Percentiles rank a stretch among this genome's conserved stretches.
Conservation (phyloP, 1,140 invertebrate genomes). For the Megalopta genalis region DNA sequence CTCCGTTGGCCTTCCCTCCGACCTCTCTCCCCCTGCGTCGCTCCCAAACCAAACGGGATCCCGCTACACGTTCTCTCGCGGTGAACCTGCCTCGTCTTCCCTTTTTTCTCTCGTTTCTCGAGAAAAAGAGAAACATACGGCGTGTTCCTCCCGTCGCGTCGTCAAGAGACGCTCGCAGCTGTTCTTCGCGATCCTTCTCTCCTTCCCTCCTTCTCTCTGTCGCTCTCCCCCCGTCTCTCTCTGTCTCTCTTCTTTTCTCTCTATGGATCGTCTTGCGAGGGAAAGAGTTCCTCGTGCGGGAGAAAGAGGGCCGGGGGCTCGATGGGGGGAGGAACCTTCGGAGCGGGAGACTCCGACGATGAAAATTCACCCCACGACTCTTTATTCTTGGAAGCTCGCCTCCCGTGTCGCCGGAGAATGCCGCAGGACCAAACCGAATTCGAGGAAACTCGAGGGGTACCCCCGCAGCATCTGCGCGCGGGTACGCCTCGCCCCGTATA, state of each 20-base stretch:
- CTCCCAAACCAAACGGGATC: conserved; percentile 1
- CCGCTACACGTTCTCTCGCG: conserved; percentile 31
- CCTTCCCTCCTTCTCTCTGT: not conserved
- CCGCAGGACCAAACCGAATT: conserved; percentile 40
- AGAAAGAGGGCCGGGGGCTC: not conserved
- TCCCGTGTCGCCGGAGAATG: conserved; percentile 48
- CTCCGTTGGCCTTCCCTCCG: not conserved
- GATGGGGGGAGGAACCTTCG: not conserved
- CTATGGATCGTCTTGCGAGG: conserved; percentile 2
- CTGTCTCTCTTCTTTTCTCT: no score
- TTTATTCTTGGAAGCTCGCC: conserved; percentile 69
- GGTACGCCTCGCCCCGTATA: conserved; percentile 39
- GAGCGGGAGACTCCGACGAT: conserved; percentile 35
- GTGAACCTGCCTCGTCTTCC: conserved; percentile 34
- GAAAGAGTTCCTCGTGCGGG: conserved; percentile 28
- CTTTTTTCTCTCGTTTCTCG: not conserved
- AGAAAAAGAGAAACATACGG: conserved; percentile 57
- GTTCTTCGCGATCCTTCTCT: conserved; percentile 47
- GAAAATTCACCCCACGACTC: conserved; percentile 72
- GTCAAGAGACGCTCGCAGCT: conserved; percentile 53
- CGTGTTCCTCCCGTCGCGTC: conserved; percentile 21
- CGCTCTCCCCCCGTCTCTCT: no score
- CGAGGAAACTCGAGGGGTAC: conserved; percentile 38
- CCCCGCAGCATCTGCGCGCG: conserved; percentile 50
- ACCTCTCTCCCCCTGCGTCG: not conserved